Evolutionary conservation across 2,888 invertebrate species (phyloP).

Genomic region (Polydrusus tereticollis): DNA sequence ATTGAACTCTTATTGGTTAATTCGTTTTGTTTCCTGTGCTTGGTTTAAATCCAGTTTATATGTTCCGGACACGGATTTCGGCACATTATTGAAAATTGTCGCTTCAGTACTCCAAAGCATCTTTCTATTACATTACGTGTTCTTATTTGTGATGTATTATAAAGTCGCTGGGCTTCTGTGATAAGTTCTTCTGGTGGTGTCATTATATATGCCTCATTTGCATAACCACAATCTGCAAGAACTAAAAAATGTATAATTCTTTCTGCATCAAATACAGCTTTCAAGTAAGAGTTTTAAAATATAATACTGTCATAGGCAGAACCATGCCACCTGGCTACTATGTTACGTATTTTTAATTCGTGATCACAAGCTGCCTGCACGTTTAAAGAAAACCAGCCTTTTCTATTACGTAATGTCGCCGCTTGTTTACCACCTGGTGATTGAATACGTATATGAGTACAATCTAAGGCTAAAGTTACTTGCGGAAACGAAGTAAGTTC

Average conservation of each 20-base stretch:
- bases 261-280: neutral
- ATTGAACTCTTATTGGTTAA: no score
- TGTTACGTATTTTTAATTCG: neutral
- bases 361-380: neutral
- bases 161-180: no score
- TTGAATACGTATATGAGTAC: neutral
- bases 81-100: neutral
- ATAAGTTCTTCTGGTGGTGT: no score
- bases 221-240: no score
- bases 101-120: neutral
- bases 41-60: no score
- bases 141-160: neutral
- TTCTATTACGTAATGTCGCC: slow-evolving; percentile 3
- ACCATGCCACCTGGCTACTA: neutral
- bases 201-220: no score
- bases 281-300: neutral
- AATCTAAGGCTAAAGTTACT: neutral
- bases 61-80: no score
- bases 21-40: no score
- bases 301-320: neutral
- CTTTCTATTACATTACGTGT: neutral
- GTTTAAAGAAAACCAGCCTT: neutral
- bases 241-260: no score
- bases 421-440: neutral
- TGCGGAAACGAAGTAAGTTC: neutral